Evolutionary conservation across 2,797 vertebrate species (phyloP), one percentile per base, ranked within the genome.

Genomic region (Anas georgica): DNA sequence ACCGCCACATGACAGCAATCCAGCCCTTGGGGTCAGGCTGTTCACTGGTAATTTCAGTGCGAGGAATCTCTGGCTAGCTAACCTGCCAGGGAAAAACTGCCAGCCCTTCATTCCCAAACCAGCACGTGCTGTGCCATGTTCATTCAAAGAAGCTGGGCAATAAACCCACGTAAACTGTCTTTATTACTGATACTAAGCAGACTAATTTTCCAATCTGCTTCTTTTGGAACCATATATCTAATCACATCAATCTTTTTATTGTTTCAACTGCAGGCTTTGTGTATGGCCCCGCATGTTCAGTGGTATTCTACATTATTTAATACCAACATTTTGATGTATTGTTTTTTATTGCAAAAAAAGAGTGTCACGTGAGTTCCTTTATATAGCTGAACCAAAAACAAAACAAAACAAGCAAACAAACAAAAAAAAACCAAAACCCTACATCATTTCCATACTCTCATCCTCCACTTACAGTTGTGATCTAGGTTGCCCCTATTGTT

Each of bases 281-380:
- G 73, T 87, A 41, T 41, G 26, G 63, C 25, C 77, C 18, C 35
- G 70, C n/a, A 59, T 35, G 39, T 56, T 33, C 74, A 16, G 31
- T 33, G 68, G 16, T 10, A 75, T 76, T 56, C 60, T 95, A 43
- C 29, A 60, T 91, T 95, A 85, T 81, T 90, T 59, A 88, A 88
- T 90, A 45, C 5, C 18, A 60, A 12, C 6, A 54, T 85, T 79
- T 59, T 66, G 43, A 60, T 25, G 12, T 54, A 45, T 88, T 90
- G 2, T 20, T 87, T 92, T 96, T 90, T 48, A 74, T 88, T 77
- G 73, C 21, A 86, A 89, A 85, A 91, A 64, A 43, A 56, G 66
- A 41, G 9, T 75, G 78, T 56, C 25, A 33, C 1, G 1, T 56
- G 33, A 83, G 59, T 50, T 37, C 45, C 33, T 94, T 86, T 73